Conservation (phyloP, 2,113 vertebrate genomes). For the Anser brachyrhynchus region DNA sequence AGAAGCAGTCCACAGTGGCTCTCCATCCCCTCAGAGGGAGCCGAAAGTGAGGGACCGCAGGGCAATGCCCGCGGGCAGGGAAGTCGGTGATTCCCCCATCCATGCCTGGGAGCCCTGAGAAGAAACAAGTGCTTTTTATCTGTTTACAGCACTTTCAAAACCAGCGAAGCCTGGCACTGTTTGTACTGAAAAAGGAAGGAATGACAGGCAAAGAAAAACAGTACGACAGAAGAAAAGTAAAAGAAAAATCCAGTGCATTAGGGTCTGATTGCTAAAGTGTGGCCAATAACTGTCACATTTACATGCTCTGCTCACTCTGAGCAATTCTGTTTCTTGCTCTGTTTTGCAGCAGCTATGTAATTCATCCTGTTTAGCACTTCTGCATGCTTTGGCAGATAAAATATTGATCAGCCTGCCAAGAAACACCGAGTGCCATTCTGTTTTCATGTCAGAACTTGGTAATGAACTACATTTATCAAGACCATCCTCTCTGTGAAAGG, state of each 20-base stretch:
- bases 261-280: background rate
- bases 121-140: background rate
- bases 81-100: background rate
- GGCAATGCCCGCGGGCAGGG: background rate
- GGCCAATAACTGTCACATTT: background rate
- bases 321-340: background rate
- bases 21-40: background rate
- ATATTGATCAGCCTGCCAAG: slow-evolving; percentile 80
- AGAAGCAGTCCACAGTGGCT: background rate
- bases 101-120: background rate
- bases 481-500: slow-evolving; percentile 79
- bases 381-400: slow-evolving; percentile 78
- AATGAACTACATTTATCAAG: slow-evolving; percentile 87
- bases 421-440: slow-evolving; percentile 72
- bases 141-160: background rate
- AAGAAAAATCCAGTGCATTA: background rate
- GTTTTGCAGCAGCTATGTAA: slow-evolving; percentile 12
- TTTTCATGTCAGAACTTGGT: slow-evolving; percentile 83
- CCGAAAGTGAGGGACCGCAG: accelerated
- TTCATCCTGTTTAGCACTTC: slow-evolving; percentile 60
- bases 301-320: background rate
- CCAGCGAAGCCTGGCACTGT: background rate
- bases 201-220: background rate
- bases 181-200: background rate
- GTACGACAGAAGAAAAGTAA: background rate